These are phyloP conservation scores for Melanostoma mellinum DNA, from an alignment of 2,888 invertebrate genomes.

Conservation along the genomic window DNA sequence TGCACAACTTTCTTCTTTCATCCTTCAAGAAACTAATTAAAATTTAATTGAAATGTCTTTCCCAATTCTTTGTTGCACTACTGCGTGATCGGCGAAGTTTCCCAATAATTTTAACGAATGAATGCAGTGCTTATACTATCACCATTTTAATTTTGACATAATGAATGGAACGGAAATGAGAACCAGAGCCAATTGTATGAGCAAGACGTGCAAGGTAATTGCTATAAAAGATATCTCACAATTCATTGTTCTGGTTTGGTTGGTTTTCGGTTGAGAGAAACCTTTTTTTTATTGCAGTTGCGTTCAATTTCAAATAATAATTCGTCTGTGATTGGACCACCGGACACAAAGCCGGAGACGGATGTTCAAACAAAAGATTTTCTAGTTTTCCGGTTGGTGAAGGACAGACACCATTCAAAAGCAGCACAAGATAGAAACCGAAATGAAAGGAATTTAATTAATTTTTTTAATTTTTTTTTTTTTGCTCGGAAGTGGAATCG, in stretches of 20 bases:
- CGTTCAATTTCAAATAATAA: constrained; percentile 22
- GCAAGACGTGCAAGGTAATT: constrained; percentile 1
- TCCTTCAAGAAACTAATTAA: constrained; percentile 16
- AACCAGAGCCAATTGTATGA: background rate
- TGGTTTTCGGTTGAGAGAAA: background rate
- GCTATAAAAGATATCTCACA: constrained; percentile 2
- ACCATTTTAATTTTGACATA: constrained; percentile 25
- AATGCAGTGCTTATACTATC: constrained; percentile 22
- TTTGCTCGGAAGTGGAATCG: no score
- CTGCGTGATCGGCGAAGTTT: constrained; percentile 9
- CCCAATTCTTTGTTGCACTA: background rate
- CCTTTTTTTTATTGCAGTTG: background rate
- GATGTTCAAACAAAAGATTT: constrained; percentile 42
- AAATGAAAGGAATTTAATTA: no score
- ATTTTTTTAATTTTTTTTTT: no score
- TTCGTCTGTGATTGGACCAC: constrained; percentile 16
- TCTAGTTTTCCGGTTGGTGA: constrained; percentile 27
- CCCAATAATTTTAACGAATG: constrained; percentile 4
- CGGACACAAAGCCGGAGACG: constrained; percentile 1
- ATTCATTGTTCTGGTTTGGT: background rate
- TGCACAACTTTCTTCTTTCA: background rate
- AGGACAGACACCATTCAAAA: background rate
- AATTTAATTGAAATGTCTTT: background rate
- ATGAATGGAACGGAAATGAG: constrained; percentile 5
- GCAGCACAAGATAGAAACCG: no score